These are phyloP conservation scores for Agrenia bidenticulata DNA, from an alignment of 2,888 invertebrate genomes.

Conservation along the genomic window DNA sequence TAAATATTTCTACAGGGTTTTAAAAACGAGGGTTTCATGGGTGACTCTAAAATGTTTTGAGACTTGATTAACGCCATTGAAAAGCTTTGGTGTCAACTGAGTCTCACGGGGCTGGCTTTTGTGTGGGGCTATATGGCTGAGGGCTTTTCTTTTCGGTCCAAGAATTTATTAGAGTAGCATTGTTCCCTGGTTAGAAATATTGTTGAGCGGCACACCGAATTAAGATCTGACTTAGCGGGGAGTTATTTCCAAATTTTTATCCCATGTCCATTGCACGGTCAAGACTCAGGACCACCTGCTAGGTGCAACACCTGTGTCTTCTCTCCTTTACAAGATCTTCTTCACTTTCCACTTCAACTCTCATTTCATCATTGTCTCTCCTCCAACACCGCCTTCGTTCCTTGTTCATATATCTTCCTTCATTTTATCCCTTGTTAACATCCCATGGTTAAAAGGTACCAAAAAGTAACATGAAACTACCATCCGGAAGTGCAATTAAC, in stretches of 20 bases:
- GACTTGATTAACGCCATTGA: conserved; percentile 23
- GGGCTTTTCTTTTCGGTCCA: conserved; percentile 23
- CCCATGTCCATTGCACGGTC: conserved; percentile 14
- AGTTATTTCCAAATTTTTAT: conserved; percentile 32
- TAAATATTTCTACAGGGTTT: too few species aligned
- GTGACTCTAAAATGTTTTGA: conserved; percentile 1
- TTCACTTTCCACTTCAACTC: not conserved
- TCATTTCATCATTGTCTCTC: too few species aligned
- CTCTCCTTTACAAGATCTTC: conserved; percentile 12
- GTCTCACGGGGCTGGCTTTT: conserved; percentile 25
- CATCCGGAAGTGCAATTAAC: too few species aligned
- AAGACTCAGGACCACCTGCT: conserved; percentile 49
- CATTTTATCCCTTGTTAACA: too few species aligned
- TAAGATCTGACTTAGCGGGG: conserved; percentile 28
- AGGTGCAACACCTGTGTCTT: conserved; percentile 47
- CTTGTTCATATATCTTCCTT: too few species aligned
- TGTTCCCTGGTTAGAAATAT: conserved; percentile 36
- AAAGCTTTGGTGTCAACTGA: conserved; percentile 35
- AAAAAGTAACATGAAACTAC: too few species aligned
- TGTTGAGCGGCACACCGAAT: conserved; percentile 37
- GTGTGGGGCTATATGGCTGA: not conserved
- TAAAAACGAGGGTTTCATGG: not conserved
- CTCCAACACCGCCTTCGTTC: too few species aligned
- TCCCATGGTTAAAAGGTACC: too few species aligned
- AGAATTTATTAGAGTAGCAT: conserved; percentile 49